Base-by-base conservation (phyloP, 1,140 invertebrate species). In the Panagrolaimus sp. region DNA sequence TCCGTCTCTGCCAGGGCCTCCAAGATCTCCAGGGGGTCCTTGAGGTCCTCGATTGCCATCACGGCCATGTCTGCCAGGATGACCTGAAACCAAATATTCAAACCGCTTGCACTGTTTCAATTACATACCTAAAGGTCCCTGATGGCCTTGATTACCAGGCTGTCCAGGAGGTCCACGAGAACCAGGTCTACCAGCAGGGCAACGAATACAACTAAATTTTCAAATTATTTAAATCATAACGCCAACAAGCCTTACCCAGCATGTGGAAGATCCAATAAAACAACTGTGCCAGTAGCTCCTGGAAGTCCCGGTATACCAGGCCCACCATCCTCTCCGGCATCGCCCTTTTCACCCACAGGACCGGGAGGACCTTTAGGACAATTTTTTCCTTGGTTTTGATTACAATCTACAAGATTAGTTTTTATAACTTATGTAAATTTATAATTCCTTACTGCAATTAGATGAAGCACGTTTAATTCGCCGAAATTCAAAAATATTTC, bases 81-180 rank as follows among this genome's bases (percentile, higher is more conserved):
- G 2, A 38, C 31, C 31, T 38, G 7, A 38, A 38, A 38, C n/a
- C n/a, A n/a, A n/a, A n/a, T n/a, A n/a, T n/a, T n/a, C n/a, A 38
- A 38, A 38, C 31, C 31, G 31, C 2, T 4, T 38, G 31, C 31
- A 38, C 2, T 38, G 31, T 38, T 38, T n/a, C n/a, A 38, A 38
- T 38, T 2, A 2, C 31, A 38, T 38, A 38, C 66, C 66, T 4
- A 9, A 5, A 25, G 48, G 47, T 8, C 66, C 66, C 14, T 25
- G 51, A 48, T 67, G 20, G 27, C 66, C 66, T 14, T 27, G 47
- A 38, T 14, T 14, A 31, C 66, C 66, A 13, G n/a, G 14, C 25
- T 48, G 66, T 31, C 66, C 66, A 27, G 66, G 66, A 5, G 66
- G 42, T 1, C 66, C 66, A 25, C 42, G 66, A 1, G 66, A 38